phyloP scores from a whole-genome alignment of 2,113 vertebrate genomes.

The Serinus canaria region DNA sequence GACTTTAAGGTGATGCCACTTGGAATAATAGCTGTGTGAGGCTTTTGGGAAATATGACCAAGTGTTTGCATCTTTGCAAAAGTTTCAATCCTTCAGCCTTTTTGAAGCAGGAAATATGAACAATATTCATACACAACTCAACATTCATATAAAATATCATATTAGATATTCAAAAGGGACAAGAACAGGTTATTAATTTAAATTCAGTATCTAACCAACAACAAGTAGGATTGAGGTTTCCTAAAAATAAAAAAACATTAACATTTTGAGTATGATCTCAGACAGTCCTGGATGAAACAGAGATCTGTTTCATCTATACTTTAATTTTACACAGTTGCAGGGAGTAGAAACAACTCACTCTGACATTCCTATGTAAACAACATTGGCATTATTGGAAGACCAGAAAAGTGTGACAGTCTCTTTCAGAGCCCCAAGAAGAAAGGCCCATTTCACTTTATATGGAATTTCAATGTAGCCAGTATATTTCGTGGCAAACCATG shows the following conservation, averaged over 20 bases:
- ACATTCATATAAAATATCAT: neutral
- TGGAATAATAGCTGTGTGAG: slow-evolving; percentile 5
- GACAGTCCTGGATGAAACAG: neutral
- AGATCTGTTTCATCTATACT: neutral
- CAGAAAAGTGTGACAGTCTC: neutral
- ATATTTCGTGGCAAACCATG: neutral
- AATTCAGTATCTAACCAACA: neutral
- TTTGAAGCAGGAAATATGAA: neutral
- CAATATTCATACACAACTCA: neutral
- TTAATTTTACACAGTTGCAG: neutral
- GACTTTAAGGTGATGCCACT: neutral
- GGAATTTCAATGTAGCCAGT: neutral
- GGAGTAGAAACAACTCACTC: neutral
- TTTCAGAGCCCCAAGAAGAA: neutral
- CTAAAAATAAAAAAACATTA: neutral
- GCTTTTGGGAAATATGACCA: neutral
- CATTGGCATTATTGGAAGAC: neutral
- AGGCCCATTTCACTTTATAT: neutral
- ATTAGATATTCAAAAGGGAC: neutral
- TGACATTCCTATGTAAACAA: neutral
- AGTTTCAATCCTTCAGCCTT: neutral
- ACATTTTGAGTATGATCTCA: neutral
- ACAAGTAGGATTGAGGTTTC: neutral
- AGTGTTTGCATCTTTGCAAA: neutral
- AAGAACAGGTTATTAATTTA: neutral